phyloP scores from a whole-genome alignment of 1,140 invertebrate species.

The Drosophila trapezifrons region DNA sequence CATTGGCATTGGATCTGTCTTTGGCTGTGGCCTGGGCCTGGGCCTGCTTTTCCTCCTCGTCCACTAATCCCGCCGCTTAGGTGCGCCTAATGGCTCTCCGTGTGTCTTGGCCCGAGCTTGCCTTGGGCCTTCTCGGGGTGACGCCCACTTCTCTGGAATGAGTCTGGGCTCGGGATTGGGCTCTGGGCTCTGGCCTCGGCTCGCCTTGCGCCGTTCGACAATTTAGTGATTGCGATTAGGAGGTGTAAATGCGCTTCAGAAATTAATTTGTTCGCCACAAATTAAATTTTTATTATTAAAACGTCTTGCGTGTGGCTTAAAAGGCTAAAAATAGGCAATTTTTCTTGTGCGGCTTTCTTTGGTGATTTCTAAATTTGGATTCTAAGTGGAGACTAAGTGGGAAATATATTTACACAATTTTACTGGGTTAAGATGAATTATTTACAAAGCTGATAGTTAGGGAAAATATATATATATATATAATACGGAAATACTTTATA shows the following conservation, averaged over 20 bases:
- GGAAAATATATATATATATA: neutral
- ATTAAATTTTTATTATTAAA: slow-evolving; percentile 83
- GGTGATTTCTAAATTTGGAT: slow-evolving; percentile 15
- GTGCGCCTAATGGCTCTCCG: slow-evolving; percentile 70
- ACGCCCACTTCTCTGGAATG: slow-evolving; percentile 59
- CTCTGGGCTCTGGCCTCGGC: slow-evolving; percentile 12
- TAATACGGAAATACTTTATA: too few species aligned
- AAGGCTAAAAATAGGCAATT: slow-evolving; percentile 42
- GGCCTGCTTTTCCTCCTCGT: slow-evolving; percentile 16
- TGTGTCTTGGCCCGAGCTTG: slow-evolving; percentile 33
- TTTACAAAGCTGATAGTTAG: neutral
- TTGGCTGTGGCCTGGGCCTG: slow-evolving; percentile 1
- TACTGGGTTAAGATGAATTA: slow-evolving; percentile 5
- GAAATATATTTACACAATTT: neutral
- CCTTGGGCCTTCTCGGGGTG: slow-evolving; percentile 36
- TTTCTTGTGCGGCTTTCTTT: slow-evolving; percentile 30
- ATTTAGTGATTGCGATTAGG: slow-evolving; percentile 81
- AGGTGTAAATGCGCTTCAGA: slow-evolving; percentile 79
- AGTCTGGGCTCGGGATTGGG: slow-evolving; percentile 22
- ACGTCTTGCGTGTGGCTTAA: slow-evolving; percentile 70
- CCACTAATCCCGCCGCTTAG: slow-evolving; percentile 73
- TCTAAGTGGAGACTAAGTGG: slow-evolving; percentile 5
- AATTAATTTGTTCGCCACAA: slow-evolving; percentile 81
- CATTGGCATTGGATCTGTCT: slow-evolving; percentile 49
- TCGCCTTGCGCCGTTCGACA: slow-evolving; percentile 63